These are phyloP conservation scores for Enteromius thamalakanensis DNA, from an alignment of 2,797 vertebrate species.

Conservation along the genomic window DNA sequence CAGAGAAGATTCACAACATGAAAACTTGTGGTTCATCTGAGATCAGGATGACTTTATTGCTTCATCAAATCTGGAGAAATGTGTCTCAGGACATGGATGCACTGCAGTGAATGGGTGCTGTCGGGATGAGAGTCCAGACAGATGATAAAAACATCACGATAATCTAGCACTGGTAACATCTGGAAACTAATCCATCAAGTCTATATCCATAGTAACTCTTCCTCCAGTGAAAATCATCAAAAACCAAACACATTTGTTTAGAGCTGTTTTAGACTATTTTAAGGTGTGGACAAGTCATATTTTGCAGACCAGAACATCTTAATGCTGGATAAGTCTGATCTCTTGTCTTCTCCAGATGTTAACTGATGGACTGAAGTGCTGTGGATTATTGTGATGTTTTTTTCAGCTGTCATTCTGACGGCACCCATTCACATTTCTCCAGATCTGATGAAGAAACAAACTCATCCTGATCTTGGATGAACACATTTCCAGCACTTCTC, in stretches of 20 bases:
- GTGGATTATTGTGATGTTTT: background rate
- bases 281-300: too few relatives aligned
- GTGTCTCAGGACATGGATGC: too few relatives aligned
- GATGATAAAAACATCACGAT: background rate
- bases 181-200: too few relatives aligned
- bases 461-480: background rate
- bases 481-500: too few relatives aligned
- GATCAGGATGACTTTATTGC: background rate
- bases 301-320: background rate
- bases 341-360: background rate
- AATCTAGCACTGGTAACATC: background rate
- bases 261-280: background rate
- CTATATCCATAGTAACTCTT: background rate
- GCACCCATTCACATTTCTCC: background rate
- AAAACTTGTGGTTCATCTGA: background rate
- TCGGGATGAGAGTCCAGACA: background rate
- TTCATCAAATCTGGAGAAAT: background rate
- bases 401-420: background rate
- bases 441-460: background rate
- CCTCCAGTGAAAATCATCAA: background rate
- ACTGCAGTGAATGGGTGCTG: background rate
- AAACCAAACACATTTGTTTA: too few relatives aligned
- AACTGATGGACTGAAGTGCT: background rate
- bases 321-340: background rate
- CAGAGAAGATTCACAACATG: background rate